Percentiles rank a stretch among this genome's conserved stretches.
Evolutionary conservation across 2,888 invertebrate species (phyloP).

Genomic region (Rhagium mordax): DNA sequence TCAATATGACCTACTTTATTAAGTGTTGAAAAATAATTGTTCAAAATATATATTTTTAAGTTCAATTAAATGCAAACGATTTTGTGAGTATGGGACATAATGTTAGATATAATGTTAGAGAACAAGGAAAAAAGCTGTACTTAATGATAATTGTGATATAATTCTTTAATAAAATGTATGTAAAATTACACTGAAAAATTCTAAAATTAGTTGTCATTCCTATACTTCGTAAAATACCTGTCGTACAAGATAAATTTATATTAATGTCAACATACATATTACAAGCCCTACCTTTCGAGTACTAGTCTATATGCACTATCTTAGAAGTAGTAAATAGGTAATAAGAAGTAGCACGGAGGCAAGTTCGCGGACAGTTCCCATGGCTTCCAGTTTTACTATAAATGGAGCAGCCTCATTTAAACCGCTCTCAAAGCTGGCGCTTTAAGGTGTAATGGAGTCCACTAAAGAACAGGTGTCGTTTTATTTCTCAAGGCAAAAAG

Average conservation of each 20-base stretch:
- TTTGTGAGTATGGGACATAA: no score
- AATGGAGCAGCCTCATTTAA: slow-evolving; percentile 46
- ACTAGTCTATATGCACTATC: slow-evolving; percentile 2
- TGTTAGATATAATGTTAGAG: no score
- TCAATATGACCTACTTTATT: no score
- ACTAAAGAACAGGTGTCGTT: slow-evolving; percentile 40
- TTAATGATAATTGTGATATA: no score
- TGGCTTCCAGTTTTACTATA: slow-evolving; percentile 53
- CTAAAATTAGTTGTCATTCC: no score
- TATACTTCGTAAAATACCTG: no score
- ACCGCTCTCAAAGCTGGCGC: slow-evolving; percentile 27
- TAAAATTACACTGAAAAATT: no score
- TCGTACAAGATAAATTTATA: neutral
- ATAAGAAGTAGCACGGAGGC: slow-evolving; percentile 20
- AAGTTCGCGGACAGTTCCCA: slow-evolving; percentile 45
- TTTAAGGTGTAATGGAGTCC: slow-evolving; percentile 29
- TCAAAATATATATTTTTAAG: no score
- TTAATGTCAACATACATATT: neutral
- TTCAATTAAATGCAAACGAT: no score
- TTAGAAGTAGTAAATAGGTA: slow-evolving; percentile 30
- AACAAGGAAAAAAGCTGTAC: no score
- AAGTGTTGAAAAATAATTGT: no score
- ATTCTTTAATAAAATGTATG: no score
- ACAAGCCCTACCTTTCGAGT: neutral
- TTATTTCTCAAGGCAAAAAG: slow-evolving; percentile 34